These are phyloP conservation scores for Phalacrocorax brasilianus DNA, from an alignment of 2,113 vertebrate genomes.

Conservation along the genomic window DNA sequence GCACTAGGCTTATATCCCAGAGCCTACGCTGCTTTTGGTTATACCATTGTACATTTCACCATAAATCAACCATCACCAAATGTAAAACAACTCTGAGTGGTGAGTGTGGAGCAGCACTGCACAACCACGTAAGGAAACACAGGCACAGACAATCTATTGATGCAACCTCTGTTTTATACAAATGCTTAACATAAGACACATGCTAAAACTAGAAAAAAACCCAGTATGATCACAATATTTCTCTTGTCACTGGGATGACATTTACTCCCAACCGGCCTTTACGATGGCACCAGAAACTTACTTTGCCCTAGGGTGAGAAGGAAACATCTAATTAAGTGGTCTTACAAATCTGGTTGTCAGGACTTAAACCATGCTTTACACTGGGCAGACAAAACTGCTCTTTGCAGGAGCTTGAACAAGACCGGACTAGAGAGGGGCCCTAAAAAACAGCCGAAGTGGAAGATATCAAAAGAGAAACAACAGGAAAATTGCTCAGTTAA, in stretches of 20 bases:
- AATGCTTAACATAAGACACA: not conserved
- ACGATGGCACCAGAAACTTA: not conserved
- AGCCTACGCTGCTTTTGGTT: not conserved
- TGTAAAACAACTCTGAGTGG: not conserved
- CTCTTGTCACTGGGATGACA: not conserved
- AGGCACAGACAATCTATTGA: not conserved
- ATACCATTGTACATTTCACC: not conserved
- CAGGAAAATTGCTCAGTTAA: not conserved
- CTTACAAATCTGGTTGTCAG: not conserved
- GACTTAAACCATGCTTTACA: not conserved
- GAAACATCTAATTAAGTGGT: conserved; percentile 1
- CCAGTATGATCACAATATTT: not conserved
- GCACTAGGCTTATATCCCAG: not conserved
- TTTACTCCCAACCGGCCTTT: not conserved
- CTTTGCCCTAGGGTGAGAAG: not conserved
- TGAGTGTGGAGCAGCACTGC: not conserved
- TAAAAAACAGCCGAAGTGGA: not conserved
- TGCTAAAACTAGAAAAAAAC: not conserved
- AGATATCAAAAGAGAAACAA: not conserved
- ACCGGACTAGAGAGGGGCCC: not conserved
- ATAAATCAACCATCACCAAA: not conserved
- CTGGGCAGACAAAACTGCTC: not conserved
- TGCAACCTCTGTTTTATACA: not conserved
- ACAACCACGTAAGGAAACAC: not conserved
- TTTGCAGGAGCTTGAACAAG: not conserved